Percentiles rank a stretch among this genome's conserved stretches.
Conservation (phyloP, 2,888 invertebrate species). For the Lepidonotus clava region DNA sequence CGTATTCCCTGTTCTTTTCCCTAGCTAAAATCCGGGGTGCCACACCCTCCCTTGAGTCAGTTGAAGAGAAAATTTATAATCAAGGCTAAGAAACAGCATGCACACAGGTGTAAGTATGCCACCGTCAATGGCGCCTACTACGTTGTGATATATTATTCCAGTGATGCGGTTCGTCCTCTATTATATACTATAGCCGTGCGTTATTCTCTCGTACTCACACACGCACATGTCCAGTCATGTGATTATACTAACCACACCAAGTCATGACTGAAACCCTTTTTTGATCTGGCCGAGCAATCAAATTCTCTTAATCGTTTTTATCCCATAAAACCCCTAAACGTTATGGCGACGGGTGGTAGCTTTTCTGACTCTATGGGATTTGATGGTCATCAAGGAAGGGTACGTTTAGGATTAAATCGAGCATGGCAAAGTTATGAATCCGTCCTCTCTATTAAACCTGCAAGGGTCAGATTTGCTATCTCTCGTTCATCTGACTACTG, state of each 20-base stretch:
- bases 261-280: conserved; percentile 38
- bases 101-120: conserved; percentile 66
- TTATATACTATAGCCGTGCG: conserved; percentile 44
- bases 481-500: too few relatives aligned
- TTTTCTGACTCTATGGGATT: too few relatives aligned
- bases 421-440: too few relatives aligned
- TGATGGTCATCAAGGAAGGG: too few relatives aligned
- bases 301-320: too few relatives aligned
- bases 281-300: not conserved
- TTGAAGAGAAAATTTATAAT: conserved; percentile 95
- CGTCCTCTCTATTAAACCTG: too few relatives aligned
- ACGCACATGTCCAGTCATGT: conserved; percentile 45
- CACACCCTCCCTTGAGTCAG: conserved; percentile 91
- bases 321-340: too few relatives aligned
- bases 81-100: conserved; percentile 88
- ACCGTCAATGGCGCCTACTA: not conserved
- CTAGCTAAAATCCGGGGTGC: conserved; percentile 85
- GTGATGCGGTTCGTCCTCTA: conserved; percentile 46
- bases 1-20: conserved; percentile 52
- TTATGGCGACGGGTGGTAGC: too few relatives aligned
- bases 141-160: conserved; percentile 43
- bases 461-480: too few relatives aligned
- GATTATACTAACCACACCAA: conserved; percentile 47
- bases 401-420: too few relatives aligned
- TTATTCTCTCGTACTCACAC: conserved; percentile 45